These are phyloP conservation scores for Montipora cactus DNA, from an alignment of 64 coral and sea anemone species.

Conservation along the genomic window DNA sequence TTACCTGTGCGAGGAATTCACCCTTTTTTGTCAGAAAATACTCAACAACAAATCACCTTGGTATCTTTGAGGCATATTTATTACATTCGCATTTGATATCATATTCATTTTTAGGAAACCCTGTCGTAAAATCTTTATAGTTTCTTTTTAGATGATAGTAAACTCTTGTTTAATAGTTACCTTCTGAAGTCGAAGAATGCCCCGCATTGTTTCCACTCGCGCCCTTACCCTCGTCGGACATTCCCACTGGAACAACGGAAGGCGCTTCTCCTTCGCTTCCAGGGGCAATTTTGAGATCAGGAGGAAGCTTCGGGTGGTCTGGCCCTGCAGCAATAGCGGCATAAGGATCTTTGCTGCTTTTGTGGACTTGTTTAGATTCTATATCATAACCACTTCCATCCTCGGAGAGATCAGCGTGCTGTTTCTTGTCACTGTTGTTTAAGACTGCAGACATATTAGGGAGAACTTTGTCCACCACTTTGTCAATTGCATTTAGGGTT, in stretches of 20 bases:
- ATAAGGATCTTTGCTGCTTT: constrained; percentile 65
- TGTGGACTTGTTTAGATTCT: neutral
- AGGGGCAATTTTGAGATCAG: constrained; percentile 51
- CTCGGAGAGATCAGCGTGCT: neutral
- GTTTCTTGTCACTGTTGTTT: neutral
- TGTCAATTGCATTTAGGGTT: neutral
- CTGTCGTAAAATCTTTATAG: neutral
- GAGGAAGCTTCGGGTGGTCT: constrained; percentile 67
- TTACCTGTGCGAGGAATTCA: no score
- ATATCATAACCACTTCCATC: constrained; percentile 30
- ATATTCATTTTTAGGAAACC: no score
- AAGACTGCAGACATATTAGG: neutral
- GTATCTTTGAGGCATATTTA: no score
- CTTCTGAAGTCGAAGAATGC: neutral
- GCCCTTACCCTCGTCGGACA: constrained; percentile 27
- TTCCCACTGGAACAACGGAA: constrained; percentile 49
- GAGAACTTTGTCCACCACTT: neutral
- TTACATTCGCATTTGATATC: no score
- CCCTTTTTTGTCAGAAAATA: no score
- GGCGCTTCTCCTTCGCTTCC: constrained; percentile 43
- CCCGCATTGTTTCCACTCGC: neutral
- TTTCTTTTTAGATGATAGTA: no score
- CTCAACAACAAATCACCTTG: no score
- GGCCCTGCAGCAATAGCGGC: constrained; percentile 72
- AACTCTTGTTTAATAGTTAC: neutral